Conservation (phyloP, 2,888 invertebrate species). For the Steromphala cineraria region DNA sequence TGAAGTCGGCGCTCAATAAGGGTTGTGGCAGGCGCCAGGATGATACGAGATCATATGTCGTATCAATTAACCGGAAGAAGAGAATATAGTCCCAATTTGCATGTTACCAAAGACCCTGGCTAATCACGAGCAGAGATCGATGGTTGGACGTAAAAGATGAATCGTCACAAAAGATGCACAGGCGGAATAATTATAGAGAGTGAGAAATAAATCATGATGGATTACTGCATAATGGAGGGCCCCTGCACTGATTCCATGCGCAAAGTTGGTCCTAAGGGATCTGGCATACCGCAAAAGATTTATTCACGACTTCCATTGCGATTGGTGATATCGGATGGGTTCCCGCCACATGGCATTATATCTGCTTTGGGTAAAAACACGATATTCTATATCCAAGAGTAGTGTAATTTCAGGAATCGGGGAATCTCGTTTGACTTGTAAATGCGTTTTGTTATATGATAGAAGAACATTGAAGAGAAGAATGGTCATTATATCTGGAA, state of each 20-base stretch:
- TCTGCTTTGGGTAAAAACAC: no score
- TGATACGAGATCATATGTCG: background rate
- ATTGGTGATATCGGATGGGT: no score
- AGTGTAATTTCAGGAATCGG: no score
- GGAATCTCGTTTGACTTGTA: no score
- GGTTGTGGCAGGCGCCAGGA: background rate
- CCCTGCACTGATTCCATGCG: background rate
- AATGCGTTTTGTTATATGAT: no score
- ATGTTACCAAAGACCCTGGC: background rate
- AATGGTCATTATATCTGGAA: no score
- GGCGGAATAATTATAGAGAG: background rate
- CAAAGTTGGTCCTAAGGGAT: background rate
- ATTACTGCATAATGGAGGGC: background rate
- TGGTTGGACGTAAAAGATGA: background rate
- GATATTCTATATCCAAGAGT: no score
- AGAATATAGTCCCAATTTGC: background rate
- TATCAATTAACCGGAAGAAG: background rate
- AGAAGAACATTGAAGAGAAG: no score
- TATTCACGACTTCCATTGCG: background rate
- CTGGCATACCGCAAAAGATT: background rate
- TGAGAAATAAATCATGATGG: conserved; percentile 10
- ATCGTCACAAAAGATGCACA: background rate
- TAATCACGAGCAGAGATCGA: background rate
- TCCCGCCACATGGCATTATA: no score
- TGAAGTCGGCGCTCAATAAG: no score